A percentile compares a stretch with the other conserved stretches of the same genome.
Evolutionary conservation across 2,113 vertebrate genomes (phyloP).

Genomic region (Chamaea fasciata): DNA sequence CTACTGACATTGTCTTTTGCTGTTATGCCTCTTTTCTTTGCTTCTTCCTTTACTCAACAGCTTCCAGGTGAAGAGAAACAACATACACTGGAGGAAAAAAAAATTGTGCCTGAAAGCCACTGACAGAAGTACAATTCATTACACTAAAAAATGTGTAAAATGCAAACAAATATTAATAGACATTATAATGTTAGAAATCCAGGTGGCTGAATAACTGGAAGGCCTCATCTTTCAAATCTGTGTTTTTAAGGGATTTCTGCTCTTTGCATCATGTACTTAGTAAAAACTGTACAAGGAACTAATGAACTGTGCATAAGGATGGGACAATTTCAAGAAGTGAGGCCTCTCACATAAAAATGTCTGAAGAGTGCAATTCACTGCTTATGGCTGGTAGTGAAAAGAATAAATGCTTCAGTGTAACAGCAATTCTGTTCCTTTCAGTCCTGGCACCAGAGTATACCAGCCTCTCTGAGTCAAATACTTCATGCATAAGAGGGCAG

Average conservation of each 20-base stretch:
- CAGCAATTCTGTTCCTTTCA: background rate
- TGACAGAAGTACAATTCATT: background rate
- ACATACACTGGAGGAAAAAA: fast-evolving
- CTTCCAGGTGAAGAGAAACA: background rate
- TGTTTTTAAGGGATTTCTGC: background rate
- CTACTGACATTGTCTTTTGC: background rate
- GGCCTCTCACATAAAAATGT: background rate
- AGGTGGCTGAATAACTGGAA: background rate
- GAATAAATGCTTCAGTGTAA: background rate
- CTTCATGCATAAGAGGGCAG: background rate
- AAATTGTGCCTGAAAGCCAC: background rate
- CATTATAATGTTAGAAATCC: background rate
- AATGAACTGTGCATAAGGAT: background rate
- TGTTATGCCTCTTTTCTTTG: background rate
- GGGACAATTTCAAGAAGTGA: background rate
- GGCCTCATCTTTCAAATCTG: background rate
- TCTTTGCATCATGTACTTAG: background rate
- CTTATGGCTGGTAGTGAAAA: background rate
- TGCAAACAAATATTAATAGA: background rate
- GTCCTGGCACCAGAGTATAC: background rate
- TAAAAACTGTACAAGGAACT: background rate
- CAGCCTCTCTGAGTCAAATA: background rate
- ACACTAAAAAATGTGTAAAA: background rate
- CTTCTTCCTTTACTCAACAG: background rate
- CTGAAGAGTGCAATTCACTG: background rate